Evolutionary conservation across 1,140 invertebrate species (phyloP).

Genomic region (Sminthurinus signatus): DNA sequence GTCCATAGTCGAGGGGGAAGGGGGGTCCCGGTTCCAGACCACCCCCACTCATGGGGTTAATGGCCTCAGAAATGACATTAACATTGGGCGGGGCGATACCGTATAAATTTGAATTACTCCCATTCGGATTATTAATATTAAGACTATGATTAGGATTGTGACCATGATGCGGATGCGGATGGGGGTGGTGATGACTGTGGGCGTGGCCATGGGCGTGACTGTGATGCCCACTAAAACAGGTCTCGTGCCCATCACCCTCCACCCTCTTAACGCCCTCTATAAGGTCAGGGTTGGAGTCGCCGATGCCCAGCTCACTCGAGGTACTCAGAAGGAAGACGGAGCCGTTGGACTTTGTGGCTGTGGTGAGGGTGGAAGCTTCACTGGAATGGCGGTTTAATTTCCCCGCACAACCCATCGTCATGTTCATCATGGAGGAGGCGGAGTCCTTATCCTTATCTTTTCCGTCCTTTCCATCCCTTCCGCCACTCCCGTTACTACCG

Average conservation of each 20-base stretch:
- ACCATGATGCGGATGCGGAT: too few species aligned
- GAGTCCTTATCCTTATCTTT: neutral
- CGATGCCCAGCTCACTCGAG: conserved; percentile 34
- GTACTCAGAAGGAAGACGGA: conserved; percentile 41
- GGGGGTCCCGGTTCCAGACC: conserved; percentile 21
- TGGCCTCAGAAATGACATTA: too few species aligned
- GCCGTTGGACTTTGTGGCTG: conserved; percentile 39
- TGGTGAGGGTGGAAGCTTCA: conserved; percentile 38
- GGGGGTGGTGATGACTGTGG: too few species aligned
- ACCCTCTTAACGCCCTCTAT: conserved; percentile 39
- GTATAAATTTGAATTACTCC: conserved; percentile 20
- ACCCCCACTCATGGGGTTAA: conserved; percentile 7
- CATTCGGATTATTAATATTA: neutral
- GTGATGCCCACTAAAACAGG: conserved; percentile 2
- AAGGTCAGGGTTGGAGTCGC: conserved; percentile 39
- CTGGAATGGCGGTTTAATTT: conserved; percentile 37
- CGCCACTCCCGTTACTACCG: too few species aligned
- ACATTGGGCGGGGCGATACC: neutral
- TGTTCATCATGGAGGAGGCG: conserved; percentile 14
- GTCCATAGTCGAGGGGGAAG: conserved; percentile 71
- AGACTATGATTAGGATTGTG: too few species aligned
- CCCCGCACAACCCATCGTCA: conserved; percentile 21
- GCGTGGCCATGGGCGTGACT: too few species aligned
- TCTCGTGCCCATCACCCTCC: conserved; percentile 36
- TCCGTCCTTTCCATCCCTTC: neutral